These are phyloP conservation scores for Cardiocondyla obscurior DNA, from an alignment of 1,140 invertebrate genomes.

Conservation along the genomic window DNA sequence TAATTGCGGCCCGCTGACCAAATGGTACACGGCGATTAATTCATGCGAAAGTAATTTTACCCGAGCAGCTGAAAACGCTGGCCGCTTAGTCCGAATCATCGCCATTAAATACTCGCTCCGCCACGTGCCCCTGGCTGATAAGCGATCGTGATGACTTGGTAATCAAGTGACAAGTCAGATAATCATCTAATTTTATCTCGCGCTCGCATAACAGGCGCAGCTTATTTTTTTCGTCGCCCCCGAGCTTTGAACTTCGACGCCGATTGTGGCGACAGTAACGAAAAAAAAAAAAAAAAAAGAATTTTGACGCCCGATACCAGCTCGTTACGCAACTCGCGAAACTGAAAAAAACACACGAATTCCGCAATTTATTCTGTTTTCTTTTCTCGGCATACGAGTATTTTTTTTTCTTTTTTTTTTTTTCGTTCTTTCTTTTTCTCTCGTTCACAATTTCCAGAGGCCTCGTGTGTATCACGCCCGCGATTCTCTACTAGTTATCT, in stretches of 20 bases:
- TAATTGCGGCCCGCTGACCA: slow-evolving; percentile 12
- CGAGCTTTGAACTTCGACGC: neutral
- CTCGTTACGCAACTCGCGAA: slow-evolving; percentile 1
- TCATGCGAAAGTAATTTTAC: slow-evolving; percentile 31
- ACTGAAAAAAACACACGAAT: neutral
- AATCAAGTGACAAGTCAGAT: slow-evolving; percentile 26
- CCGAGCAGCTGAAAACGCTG: neutral
- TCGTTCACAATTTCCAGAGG: neutral
- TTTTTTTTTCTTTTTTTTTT: too few species aligned
- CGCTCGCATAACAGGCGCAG: neutral
- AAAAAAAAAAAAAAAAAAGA: too few species aligned
- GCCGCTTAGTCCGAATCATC: neutral
- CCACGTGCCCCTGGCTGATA: slow-evolving; percentile 15
- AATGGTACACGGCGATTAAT: slow-evolving; percentile 36
- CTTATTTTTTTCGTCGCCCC: neutral
- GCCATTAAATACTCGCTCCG: neutral
- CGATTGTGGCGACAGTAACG: neutral
- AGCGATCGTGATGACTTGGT: slow-evolving; percentile 1
- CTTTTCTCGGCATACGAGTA: neutral
- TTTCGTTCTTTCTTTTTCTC: too few species aligned
- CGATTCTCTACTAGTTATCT: neutral
- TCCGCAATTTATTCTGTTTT: neutral
- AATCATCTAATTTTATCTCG: slow-evolving; percentile 1
- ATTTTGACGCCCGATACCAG: too few species aligned
- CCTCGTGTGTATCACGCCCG: too few species aligned